A percentile compares a stretch with the other conserved stretches of the same genome.
These are phyloP conservation scores for Anoncus sp. DNA, from an alignment of 2,888 invertebrate species.

Conservation along the genomic window DNA sequence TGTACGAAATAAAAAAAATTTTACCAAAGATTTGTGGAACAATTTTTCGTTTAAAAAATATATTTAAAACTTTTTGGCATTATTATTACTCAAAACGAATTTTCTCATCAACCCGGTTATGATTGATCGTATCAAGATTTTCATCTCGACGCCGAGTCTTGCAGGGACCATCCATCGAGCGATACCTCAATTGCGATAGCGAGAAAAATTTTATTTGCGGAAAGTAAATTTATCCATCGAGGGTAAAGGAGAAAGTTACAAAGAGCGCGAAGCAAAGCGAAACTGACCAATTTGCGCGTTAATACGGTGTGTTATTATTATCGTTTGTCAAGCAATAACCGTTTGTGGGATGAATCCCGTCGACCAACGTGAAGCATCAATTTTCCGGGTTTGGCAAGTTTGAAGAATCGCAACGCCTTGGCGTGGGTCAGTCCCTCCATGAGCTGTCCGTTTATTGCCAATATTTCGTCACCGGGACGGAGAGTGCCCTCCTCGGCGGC, in stretches of 20 bases:
- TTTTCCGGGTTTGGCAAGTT: conserved; percentile 85
- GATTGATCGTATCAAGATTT: too few relatives aligned
- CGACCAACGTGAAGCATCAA: conserved; percentile 85
- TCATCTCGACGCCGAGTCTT: too few relatives aligned
- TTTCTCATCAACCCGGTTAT: too few relatives aligned
- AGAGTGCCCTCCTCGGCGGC: conserved; percentile 86
- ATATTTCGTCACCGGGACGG: conserved; percentile 86
- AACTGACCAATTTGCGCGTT: conserved; percentile 73
- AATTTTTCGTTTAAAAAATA: too few relatives aligned
- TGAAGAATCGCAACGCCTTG: conserved; percentile 86
- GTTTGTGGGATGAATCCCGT: conserved; percentile 81
- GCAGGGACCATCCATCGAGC: too few relatives aligned
- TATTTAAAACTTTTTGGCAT: too few relatives aligned
- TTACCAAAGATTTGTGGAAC: too few relatives aligned
- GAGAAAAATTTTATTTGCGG: too few relatives aligned
- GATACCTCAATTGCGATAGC: too few relatives aligned
- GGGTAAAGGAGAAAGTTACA: conserved; percentile 25
- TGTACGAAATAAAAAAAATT: too few relatives aligned
- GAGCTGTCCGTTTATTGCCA: conserved; percentile 85
- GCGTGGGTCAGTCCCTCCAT: conserved; percentile 86
- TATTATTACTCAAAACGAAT: too few relatives aligned
- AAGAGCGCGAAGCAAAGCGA: conserved; percentile 68
- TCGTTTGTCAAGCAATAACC: conserved; percentile 71
- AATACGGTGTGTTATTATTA: conserved; percentile 57
- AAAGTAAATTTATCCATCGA: too few relatives aligned